These are phyloP conservation scores for Apodemia hepburni DNA, from an alignment of 2,888 invertebrate species.

Conservation along the genomic window DNA sequence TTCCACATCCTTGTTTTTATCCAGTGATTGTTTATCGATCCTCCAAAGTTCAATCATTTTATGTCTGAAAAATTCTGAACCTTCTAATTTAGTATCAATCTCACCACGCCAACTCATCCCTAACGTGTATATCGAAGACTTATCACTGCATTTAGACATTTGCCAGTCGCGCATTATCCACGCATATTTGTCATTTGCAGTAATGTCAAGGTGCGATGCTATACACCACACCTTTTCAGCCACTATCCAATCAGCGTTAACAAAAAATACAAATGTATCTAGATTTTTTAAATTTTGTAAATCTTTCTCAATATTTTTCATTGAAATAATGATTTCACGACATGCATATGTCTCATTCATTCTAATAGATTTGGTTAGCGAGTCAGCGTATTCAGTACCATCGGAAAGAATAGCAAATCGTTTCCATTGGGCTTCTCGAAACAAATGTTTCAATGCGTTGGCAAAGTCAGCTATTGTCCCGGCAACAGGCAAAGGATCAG, in stretches of 20 bases:
- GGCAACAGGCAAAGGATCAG: conserved; percentile 22
- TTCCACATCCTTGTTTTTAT: background rate
- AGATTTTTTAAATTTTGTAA: conserved; percentile 21
- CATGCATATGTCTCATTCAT: conserved; percentile 7
- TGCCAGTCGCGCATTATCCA: conserved; percentile 52
- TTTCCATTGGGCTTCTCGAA: conserved; percentile 75
- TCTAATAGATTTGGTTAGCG: conserved; percentile 24
- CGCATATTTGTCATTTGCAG: conserved; percentile 44
- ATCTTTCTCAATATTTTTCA: conserved; percentile 17
- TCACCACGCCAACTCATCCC: conserved; percentile 33
- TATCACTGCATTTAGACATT: conserved; percentile 8
- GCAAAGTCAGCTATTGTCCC: conserved; percentile 32
- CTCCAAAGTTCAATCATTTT: background rate
- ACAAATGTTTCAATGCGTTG: conserved; percentile 30
- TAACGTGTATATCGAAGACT: conserved; percentile 32
- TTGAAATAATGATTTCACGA: conserved; percentile 18
- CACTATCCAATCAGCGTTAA: conserved; percentile 85
- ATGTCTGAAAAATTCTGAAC: conserved; percentile 2
- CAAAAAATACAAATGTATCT: conserved; percentile 76
- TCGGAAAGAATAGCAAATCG: conserved; percentile 89
- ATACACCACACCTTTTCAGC: conserved; percentile 86
- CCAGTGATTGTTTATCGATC: background rate
- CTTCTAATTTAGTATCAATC: conserved; percentile 6
- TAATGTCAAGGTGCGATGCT: conserved; percentile 56
- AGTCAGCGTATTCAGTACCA: conserved; percentile 29